Percentiles rank a stretch among this genome's conserved stretches.
phyloP scores from a whole-genome alignment of 2,888 invertebrate genomes.

The Pristionchus maxplancki region DNA sequence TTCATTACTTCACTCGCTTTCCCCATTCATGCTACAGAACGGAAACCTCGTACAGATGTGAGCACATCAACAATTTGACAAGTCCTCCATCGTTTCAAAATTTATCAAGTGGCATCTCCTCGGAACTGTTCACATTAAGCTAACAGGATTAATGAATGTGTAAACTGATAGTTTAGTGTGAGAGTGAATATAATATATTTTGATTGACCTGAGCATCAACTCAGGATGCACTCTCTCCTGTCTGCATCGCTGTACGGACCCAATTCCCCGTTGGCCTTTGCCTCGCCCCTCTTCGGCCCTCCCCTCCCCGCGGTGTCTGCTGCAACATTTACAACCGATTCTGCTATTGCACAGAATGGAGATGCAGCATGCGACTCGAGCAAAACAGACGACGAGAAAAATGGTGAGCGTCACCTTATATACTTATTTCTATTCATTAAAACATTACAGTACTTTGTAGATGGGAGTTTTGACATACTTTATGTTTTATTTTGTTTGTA shows the following conservation, averaged over 20 bases:
- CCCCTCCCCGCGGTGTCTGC: background rate
- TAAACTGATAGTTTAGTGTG: too few species aligned
- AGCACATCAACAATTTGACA: too few species aligned
- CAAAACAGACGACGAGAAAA: background rate
- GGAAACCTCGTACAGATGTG: constrained; percentile 41
- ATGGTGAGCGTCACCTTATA: background rate
- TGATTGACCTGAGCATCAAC: background rate
- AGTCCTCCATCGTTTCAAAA: too few species aligned
- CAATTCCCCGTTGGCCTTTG: constrained; percentile 57
- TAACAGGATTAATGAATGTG: too few species aligned
- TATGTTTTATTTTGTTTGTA: too few species aligned
- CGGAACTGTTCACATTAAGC: too few species aligned
- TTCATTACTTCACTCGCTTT: constrained; percentile 15
- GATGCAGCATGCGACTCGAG: background rate
- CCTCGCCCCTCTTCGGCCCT: constrained; percentile 56
- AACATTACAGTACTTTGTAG: too few species aligned
- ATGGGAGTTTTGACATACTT: too few species aligned
- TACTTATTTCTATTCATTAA: too few species aligned
- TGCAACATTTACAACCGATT: constrained; percentile 39
- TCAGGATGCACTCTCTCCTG: constrained; percentile 53
- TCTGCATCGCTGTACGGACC: constrained; percentile 61
- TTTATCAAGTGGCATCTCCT: too few species aligned
- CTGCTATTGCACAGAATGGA: background rate
- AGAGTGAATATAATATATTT: too few species aligned
- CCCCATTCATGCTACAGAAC: constrained; percentile 19